These are phyloP conservation scores for Pseudomyrmex concolor DNA, from an alignment of 1,140 invertebrate genomes.

Conservation along the genomic window DNA sequence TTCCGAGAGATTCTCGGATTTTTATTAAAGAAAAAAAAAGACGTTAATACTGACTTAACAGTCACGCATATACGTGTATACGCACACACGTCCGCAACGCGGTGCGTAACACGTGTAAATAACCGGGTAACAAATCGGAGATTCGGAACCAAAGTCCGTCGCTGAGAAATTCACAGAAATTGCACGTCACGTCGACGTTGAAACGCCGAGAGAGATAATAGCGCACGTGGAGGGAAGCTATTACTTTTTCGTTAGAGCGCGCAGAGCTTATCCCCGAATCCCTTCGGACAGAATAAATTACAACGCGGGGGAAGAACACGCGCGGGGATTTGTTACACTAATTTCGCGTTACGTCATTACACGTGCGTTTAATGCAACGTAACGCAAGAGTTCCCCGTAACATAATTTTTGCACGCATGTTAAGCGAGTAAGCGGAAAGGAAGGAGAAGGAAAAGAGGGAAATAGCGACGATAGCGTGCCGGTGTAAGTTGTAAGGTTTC, in stretches of 20 bases:
- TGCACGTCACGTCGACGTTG: conserved; percentile 28
- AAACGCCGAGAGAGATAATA: conserved; percentile 33
- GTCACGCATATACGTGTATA: not conserved
- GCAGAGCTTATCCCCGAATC: not conserved
- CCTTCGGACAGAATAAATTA: conserved; percentile 6
- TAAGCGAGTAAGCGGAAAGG: not conserved
- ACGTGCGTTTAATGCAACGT: not conserved
- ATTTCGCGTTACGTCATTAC: not conserved
- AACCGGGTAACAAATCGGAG: not conserved
- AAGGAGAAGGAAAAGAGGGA: too few species aligned
- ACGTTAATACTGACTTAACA: too few species aligned
- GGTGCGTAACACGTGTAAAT: not conserved
- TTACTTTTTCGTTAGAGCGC: conserved; percentile 7
- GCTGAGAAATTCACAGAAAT: conserved; percentile 43
- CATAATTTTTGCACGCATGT: not conserved
- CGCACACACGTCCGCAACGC: not conserved
- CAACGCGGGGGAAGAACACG: too few species aligned
- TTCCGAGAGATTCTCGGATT: not conserved
- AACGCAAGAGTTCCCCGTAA: not conserved
- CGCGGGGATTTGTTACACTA: not conserved
- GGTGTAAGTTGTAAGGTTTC: conserved; percentile 25
- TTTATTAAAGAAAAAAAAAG: too few species aligned
- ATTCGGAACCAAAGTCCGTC: not conserved
- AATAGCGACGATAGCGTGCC: not conserved
- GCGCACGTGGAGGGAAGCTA: not conserved